Conservation (phyloP, 2,113 vertebrate genomes). For the Coturnix japonica region DNA sequence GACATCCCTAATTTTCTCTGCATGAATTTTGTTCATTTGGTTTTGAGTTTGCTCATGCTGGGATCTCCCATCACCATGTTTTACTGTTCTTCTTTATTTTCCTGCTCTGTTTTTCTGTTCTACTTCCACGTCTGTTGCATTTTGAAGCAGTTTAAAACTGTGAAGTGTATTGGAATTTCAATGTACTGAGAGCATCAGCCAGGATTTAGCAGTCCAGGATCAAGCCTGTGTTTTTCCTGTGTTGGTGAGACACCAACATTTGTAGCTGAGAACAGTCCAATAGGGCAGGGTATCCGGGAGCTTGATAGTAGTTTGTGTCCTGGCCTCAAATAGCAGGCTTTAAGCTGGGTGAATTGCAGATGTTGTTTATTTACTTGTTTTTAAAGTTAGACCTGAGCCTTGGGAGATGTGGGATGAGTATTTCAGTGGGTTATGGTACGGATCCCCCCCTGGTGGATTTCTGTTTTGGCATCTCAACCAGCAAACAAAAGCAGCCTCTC, state of each 20-base stretch:
- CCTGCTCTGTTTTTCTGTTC: too few relatives aligned
- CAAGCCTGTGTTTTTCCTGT: neutral
- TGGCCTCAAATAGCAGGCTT: neutral
- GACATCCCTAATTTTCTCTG: too few relatives aligned
- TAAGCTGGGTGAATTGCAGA: neutral
- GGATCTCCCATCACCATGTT: too few relatives aligned
- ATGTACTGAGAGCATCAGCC: neutral
- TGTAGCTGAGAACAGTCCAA: fast-evolving
- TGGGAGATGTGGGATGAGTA: neutral
- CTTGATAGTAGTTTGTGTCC: neutral
- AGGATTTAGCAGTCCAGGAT: neutral
- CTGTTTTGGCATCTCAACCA: neutral
- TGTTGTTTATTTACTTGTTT: neutral
- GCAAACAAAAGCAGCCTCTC: neutral
- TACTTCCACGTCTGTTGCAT: too few relatives aligned
- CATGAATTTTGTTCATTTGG: too few relatives aligned
- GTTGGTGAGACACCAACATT: fast-evolving
- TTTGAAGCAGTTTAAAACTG: neutral
- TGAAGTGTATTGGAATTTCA: neutral
- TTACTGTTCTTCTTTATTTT: too few relatives aligned
- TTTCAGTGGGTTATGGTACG: neutral
- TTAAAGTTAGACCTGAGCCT: neutral
- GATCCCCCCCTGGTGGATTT: neutral
- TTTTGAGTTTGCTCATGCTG: too few relatives aligned
- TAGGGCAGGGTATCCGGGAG: neutral